Percentiles rank a stretch among this genome's conserved stretches.
These are phyloP conservation scores for Diarsia dahlii DNA, from an alignment of 2,888 invertebrate genomes.

Conservation along the genomic window DNA sequence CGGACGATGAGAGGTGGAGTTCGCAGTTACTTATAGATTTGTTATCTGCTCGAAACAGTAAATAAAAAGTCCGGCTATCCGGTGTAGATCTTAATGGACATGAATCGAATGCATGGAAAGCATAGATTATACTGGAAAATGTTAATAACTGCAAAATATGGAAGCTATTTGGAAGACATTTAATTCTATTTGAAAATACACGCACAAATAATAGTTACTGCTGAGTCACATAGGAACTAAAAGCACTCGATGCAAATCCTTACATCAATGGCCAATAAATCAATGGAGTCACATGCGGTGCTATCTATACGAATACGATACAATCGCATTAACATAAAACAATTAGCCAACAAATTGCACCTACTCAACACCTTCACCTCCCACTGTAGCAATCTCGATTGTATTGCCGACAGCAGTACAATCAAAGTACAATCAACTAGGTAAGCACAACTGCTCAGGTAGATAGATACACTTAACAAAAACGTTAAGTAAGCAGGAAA, in stretches of 20 bases:
- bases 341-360: slow-evolving; percentile 49
- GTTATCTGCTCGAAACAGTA: slow-evolving; percentile 12
- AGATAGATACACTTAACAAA: not conserved
- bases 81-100: not conserved
- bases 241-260: not conserved
- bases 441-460: not conserved
- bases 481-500: not conserved
- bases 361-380: slow-evolving; percentile 53
- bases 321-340: slow-evolving; percentile 43
- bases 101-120: not conserved
- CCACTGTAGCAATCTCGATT: slow-evolving; percentile 25
- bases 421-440: slow-evolving; percentile 11
- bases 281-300: slow-evolving; percentile 7
- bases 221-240: not conserved
- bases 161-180: not conserved
- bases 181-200: not conserved
- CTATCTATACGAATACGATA: slow-evolving; percentile 18
- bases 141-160: not conserved
- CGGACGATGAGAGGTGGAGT: slow-evolving; percentile 12
- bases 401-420: slow-evolving; percentile 15
- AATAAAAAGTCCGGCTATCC: slow-evolving; percentile 1
- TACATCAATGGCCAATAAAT: slow-evolving; percentile 16
- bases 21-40: slow-evolving; percentile 24
- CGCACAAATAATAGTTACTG: not conserved
- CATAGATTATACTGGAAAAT: not conserved